These are phyloP conservation scores for Ennomos quercinarius DNA, from an alignment of 2,888 invertebrate genomes.

Conservation along the genomic window DNA sequence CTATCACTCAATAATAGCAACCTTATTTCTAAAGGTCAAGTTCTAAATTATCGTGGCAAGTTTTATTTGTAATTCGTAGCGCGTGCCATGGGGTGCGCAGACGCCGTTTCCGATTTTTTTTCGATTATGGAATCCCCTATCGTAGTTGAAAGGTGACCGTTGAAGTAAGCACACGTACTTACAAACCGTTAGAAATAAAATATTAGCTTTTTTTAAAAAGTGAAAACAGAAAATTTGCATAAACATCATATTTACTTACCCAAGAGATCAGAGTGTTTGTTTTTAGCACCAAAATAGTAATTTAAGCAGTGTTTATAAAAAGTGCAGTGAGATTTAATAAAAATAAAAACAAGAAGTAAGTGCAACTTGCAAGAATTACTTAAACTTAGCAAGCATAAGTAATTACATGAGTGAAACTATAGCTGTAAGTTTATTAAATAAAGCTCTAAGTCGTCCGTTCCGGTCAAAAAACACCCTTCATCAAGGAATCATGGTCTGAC, in stretches of 20 bases:
- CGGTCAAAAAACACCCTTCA: conserved; percentile 60
- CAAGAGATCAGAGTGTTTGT: background rate
- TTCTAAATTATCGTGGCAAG: background rate
- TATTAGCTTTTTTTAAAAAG: too few species aligned
- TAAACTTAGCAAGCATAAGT: background rate
- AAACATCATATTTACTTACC: too few species aligned
- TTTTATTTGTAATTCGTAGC: conserved; percentile 51
- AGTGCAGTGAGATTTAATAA: background rate
- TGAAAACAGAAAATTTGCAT: too few species aligned
- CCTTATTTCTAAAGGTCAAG: conserved; percentile 3
- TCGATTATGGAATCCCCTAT: conserved; percentile 60
- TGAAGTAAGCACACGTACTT: conserved; percentile 51
- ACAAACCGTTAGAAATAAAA: conserved; percentile 17
- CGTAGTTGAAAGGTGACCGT: conserved; percentile 74
- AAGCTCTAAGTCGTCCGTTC: conserved; percentile 48
- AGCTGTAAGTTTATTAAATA: conserved; percentile 1
- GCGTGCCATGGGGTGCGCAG: conserved; percentile 81
- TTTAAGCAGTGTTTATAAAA: background rate
- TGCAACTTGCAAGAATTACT: background rate
- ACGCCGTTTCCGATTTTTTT: conserved; percentile 74
- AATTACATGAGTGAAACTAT: background rate
- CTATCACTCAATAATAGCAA: conserved; percentile 6
- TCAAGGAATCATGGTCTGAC: conserved; percentile 48
- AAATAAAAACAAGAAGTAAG: background rate
- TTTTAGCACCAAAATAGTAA: too few species aligned